These are phyloP conservation scores for Anguilla pacifica DNA, from an alignment of 2,797 vertebrate species.

Conservation along the genomic window DNA sequence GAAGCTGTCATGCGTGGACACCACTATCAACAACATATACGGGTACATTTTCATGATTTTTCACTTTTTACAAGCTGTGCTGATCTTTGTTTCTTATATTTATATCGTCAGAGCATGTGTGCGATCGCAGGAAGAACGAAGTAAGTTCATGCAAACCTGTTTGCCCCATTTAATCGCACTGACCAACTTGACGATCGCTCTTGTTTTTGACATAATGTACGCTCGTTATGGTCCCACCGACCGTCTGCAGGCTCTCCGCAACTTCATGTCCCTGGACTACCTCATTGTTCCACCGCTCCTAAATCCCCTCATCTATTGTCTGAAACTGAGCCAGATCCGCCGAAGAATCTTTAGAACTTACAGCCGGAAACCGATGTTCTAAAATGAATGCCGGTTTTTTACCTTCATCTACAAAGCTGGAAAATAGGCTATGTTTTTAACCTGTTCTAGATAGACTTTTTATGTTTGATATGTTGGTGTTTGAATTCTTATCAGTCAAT, in stretches of 20 bases:
- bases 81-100: too few relatives aligned
- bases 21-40: too few relatives aligned
- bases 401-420: not conserved
- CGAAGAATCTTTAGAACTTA: too few relatives aligned
- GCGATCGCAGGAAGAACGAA: slow-evolving; percentile 36
- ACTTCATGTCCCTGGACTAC: slow-evolving; percentile 58
- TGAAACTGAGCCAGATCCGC: too few relatives aligned
- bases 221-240: slow-evolving; percentile 49
- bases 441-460: too few relatives aligned
- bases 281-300: slow-evolving; percentile 49
- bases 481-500: too few relatives aligned
- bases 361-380: slow-evolving; percentile 29
- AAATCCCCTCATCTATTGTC: slow-evolving; percentile 60
- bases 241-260: slow-evolving; percentile 42
- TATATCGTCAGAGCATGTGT: slow-evolving; percentile 26
- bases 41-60: too few relatives aligned
- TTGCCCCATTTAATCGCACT: slow-evolving; percentile 64
- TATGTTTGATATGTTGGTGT: too few relatives aligned
- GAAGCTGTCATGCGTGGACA: too few relatives aligned
- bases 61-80: too few relatives aligned
- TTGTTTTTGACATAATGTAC: slow-evolving; percentile 59
- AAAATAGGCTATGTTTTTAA: not conserved
- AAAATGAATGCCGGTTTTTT: slow-evolving; percentile 51
- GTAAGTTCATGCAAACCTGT: slow-evolving; percentile 67
- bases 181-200: slow-evolving; percentile 41